Evolutionary conservation across 2,888 invertebrate genomes (phyloP).

Genomic region (Salticus scenicus): DNA sequence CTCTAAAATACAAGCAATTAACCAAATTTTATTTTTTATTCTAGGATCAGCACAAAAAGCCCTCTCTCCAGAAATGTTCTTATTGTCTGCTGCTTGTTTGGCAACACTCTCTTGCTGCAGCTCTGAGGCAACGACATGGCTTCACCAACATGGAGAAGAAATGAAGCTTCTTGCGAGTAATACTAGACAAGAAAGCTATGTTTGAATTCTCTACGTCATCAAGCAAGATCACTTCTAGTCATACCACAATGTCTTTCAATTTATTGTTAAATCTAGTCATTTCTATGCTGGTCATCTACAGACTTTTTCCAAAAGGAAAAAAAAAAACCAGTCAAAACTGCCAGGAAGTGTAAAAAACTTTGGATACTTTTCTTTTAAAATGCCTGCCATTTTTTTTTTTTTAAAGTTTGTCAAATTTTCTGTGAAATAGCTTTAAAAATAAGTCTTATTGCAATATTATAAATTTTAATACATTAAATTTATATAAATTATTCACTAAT

Average conservation of each 20-base stretch:
- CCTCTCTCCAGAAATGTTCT: slow-evolving; percentile 57
- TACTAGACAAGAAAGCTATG: slow-evolving; percentile 59
- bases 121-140: slow-evolving; percentile 40
- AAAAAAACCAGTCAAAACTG: not conserved
- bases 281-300: not conserved
- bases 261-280: not conserved
- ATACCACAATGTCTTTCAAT: slow-evolving; percentile 36
- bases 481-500: too few relatives aligned
- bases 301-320: not conserved
- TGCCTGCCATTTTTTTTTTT: too few relatives aligned
- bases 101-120: slow-evolving; percentile 49
- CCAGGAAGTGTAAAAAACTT: not conserved
- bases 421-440: too few relatives aligned
- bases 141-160: slow-evolving; percentile 51
- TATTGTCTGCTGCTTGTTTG: slow-evolving; percentile 56
- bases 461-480: too few relatives aligned
- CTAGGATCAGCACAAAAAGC: slow-evolving; percentile 54
- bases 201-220: slow-evolving; percentile 15
- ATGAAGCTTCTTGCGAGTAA: slow-evolving; percentile 46
- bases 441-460: too few relatives aligned
- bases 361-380: too few relatives aligned
- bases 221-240: slow-evolving; percentile 16
- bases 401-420: too few relatives aligned
- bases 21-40: slow-evolving; percentile 1
- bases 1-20: too few relatives aligned